Percentiles rank a stretch among this genome's conserved stretches.
Conservation (phyloP, 1,140 invertebrate genomes). For the Onthophagus taurus region DNA sequence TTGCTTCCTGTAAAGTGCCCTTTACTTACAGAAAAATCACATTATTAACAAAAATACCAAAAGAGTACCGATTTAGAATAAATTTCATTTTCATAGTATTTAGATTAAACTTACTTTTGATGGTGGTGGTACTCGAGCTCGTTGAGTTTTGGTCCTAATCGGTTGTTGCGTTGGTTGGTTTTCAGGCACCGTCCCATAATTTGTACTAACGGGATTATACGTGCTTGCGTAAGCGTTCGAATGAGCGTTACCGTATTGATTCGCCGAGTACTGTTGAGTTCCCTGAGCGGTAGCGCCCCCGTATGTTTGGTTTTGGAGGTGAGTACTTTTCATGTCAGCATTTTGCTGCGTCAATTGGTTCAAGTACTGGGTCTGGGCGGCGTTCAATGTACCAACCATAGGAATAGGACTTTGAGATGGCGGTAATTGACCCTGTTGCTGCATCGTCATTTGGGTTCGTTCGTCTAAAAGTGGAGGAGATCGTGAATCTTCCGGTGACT, state of each 20-base stretch:
- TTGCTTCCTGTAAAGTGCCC: no score
- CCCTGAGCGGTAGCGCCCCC: neutral
- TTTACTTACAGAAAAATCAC: no score
- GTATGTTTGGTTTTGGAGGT: conserved; percentile 5
- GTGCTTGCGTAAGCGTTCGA: conserved; percentile 6
- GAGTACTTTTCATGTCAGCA: conserved; percentile 30
- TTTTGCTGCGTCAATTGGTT: conserved; percentile 52
- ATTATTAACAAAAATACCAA: no score
- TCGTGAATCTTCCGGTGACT: conserved; percentile 5
- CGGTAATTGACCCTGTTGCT: conserved; percentile 18
- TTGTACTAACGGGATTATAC: conserved; percentile 18
- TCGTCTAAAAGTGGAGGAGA: conserved; percentile 8
- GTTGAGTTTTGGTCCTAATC: conserved; percentile 57
- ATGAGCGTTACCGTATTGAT: conserved; percentile 19
- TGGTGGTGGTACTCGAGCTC: conserved; percentile 78
- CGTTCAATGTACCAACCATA: conserved; percentile 43
- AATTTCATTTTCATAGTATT: no score
- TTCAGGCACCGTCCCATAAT: conserved; percentile 18
- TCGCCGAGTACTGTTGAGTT: conserved; percentile 18
- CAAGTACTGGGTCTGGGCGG: conserved; percentile 63
- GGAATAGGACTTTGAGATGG: conserved; percentile 29
- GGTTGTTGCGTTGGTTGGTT: conserved; percentile 37
- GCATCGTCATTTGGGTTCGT: conserved; percentile 6
- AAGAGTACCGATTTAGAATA: no score
- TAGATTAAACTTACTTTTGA: conserved; percentile 66